Conservation (phyloP, 2,888 invertebrate genomes). For the Apamea anceps region DNA sequence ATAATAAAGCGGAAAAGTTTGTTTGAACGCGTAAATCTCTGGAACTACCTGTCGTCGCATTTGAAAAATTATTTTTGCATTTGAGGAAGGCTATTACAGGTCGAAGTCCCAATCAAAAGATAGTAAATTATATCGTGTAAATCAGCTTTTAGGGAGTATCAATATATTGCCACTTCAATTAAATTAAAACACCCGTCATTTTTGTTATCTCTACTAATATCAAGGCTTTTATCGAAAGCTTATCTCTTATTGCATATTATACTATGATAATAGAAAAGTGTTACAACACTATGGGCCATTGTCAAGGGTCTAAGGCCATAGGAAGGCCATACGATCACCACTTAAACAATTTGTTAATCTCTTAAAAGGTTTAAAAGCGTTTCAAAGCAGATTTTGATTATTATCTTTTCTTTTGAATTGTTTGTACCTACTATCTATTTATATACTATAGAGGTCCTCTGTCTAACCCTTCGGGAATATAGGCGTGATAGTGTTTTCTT, state of each 20-base stretch:
- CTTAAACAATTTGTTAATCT: constrained; percentile 36
- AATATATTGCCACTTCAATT: background rate
- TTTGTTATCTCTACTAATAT: constrained; percentile 25
- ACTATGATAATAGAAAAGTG: constrained; percentile 26
- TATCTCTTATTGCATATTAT: constrained; percentile 32
- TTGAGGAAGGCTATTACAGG: too few relatives aligned
- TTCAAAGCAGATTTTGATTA: background rate
- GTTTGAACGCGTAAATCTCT: too few relatives aligned
- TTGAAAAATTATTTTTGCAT: too few relatives aligned
- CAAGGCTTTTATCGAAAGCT: constrained; percentile 24
- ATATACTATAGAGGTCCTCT: too few relatives aligned
- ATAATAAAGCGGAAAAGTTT: too few relatives aligned
- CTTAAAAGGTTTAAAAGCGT: constrained; percentile 1
- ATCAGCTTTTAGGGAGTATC: background rate
- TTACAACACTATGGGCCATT: constrained; percentile 18
- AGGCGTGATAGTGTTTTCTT: too few relatives aligned
- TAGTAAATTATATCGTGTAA: background rate
- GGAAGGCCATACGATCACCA: constrained; percentile 25
- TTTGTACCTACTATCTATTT: too few relatives aligned
- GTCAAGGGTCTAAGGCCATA: constrained; percentile 19
- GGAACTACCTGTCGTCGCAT: too few relatives aligned
- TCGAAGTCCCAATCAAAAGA: too few relatives aligned
- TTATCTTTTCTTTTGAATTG: background rate
- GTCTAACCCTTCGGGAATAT: too few relatives aligned
- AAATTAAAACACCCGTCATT: background rate